A percentile compares a stretch with the other conserved stretches of the same genome.
phyloP scores from a whole-genome alignment of 2,113 vertebrate species.

The Coregonus clupeaformis region DNA sequence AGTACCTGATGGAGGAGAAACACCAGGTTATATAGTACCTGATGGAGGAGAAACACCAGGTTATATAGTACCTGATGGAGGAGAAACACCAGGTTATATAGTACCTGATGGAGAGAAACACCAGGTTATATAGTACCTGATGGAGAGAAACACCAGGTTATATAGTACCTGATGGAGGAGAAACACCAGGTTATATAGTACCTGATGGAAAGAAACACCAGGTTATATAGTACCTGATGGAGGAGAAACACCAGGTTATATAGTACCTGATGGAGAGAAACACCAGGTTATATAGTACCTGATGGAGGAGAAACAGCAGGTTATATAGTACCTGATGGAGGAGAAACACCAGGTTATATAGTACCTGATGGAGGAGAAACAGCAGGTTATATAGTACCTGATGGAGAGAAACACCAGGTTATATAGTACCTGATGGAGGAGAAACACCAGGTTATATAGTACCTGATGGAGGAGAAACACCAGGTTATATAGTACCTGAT shows the following conservation, averaged over 20 bases:
- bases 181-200: conserved; percentile 4
- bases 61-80: too few relatives aligned
- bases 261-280: conserved; percentile 12
- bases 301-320: conserved; percentile 12
- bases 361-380: too few relatives aligned
- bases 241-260: conserved; percentile 6
- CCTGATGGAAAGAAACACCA: conserved; percentile 7
- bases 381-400: neutral
- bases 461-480: conserved; percentile 11
- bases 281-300: neutral
- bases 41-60: conserved; percentile 13
- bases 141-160: conserved; percentile 6
- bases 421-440: too few relatives aligned
- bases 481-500: neutral
- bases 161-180: too few relatives aligned
- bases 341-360: conserved; percentile 1
- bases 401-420: conserved; percentile 7
- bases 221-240: too few relatives aligned
- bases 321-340: too few relatives aligned
- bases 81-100: conserved; percentile 1
- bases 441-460: neutral
- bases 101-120: conserved; percentile 11
- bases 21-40: neutral
- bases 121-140: neutral
- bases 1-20: too few relatives aligned